Base-by-base conservation (phyloP, 2,888 invertebrate genomes). In the Pemphredon lugubris region DNA sequence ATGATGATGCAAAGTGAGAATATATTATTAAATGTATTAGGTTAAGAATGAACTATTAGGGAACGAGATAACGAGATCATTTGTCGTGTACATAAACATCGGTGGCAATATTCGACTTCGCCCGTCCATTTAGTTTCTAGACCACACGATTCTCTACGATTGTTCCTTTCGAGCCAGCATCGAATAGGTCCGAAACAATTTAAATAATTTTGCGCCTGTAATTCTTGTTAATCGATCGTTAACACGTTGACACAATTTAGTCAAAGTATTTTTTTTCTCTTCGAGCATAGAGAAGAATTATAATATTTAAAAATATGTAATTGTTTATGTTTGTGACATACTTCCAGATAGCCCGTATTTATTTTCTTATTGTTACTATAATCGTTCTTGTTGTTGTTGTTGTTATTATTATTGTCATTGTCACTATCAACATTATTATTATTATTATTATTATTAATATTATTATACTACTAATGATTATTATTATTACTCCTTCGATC, bases 61-160 rank as follows among this genome's bases (percentile, higher is more conserved):
- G 59, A 64, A 64, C 60, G 63, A 61, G 73, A 73, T 74, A 75
- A 78, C 63, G 7, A 3, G 71, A 72, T 81, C 75, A 78, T 77
- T 71, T 47, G 70, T 68, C 79, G 79, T 82, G 77, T 82, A 75
- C 68, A 78, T 79, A 82, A 74, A 44, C 83, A 81, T 83, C 79
- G 75, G 77, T 84, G 81, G 86, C 82, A 84, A 86, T 85, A 83
- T 75, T 84, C 83, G 74, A 86, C 76, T 82, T 84, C 82, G 79
- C 84, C 86, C 86, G 84, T 86, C 86, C 86, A 86, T 77, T 83
- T 84, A 85, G 75, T 75, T 68, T 82, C 68, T 83, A 77, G 64
- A 72, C 48, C 61, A 69, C 70, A 72, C 48, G 7, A 3, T 57
- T 58, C 58, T 69, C 70, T 69, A 63, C 70, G 63, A 69, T 69